phyloP scores from a whole-genome alignment of 2,797 vertebrate genomes.

The Sternotherus odoratus region DNA sequence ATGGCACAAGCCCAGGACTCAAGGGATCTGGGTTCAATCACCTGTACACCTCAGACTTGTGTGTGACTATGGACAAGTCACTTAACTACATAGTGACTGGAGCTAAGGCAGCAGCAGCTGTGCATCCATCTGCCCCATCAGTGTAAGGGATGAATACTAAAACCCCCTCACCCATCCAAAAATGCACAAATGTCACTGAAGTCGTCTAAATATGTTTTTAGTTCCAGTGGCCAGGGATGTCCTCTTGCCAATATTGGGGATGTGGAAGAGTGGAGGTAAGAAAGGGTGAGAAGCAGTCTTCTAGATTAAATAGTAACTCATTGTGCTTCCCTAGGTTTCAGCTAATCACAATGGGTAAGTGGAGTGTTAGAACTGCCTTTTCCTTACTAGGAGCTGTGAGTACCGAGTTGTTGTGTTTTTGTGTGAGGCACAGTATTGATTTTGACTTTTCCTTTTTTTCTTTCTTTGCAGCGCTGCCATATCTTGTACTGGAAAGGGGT shows the following conservation, averaged over 20 bases:
- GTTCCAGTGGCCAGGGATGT: not conserved
- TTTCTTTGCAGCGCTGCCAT: slow-evolving; percentile 64
- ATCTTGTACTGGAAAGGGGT: slow-evolving; percentile 71
- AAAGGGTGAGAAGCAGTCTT: not conserved
- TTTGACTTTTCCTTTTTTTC: not conserved
- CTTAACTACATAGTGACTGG: not conserved
- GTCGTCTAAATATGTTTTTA: not conserved
- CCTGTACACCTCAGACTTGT: not conserved
- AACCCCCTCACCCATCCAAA: not conserved
- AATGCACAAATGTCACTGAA: not conserved
- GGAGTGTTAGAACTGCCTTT: not conserved
- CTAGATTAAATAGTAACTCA: not conserved
- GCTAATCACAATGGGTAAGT: not conserved
- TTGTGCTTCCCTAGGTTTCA: no score
- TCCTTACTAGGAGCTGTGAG: not conserved
- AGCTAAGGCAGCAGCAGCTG: not conserved
- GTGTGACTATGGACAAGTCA: not conserved
- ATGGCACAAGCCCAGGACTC: not conserved
- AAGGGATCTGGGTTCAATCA: not conserved
- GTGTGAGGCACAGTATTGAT: not conserved
- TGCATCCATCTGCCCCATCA: not conserved
- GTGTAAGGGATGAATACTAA: not conserved
- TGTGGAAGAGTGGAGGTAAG: not conserved
- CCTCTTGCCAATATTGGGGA: not conserved
- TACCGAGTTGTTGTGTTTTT: not conserved